Conservation (phyloP, 2,888 invertebrate genomes). For the Dasysyrphus tricinctus region DNA sequence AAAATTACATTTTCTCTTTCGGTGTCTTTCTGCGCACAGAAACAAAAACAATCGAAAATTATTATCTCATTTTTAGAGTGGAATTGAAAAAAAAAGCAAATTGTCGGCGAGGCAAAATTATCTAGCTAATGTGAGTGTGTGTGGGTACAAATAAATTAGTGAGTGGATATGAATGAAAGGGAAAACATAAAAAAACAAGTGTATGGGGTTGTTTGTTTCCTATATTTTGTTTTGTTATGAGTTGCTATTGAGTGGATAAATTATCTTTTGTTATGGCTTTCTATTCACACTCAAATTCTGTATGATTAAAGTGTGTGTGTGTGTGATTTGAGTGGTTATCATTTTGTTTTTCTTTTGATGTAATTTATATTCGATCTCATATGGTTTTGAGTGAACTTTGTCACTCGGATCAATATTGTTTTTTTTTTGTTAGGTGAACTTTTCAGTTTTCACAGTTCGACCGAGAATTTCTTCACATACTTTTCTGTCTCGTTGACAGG, state of each 20-base stretch:
- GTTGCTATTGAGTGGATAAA: not conserved
- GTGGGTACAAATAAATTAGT: not conserved
- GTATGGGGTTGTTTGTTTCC: constrained; percentile 8
- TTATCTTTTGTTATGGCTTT: not conserved
- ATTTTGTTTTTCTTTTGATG: not conserved
- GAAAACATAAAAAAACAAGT: constrained; percentile 55
- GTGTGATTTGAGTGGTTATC: not conserved
- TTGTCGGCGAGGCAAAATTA: not conserved
- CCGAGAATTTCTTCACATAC: constrained; percentile 33
- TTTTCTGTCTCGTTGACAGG: constrained; percentile 68
- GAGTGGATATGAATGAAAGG: constrained; percentile 67
- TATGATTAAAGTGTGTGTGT: not conserved
- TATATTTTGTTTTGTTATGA: constrained; percentile 7
- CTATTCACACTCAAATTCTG: not conserved
- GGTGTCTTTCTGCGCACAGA: constrained; percentile 50
- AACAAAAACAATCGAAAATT: constrained; percentile 32
- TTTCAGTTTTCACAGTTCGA: constrained; percentile 44
- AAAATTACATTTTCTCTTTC: constrained; percentile 57
- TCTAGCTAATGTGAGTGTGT: not conserved
- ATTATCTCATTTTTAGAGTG: constrained; percentile 20
- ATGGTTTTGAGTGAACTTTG: not conserved
- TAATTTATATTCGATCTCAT: not conserved
- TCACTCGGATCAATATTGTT: constrained; percentile 62
- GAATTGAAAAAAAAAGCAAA: not conserved
- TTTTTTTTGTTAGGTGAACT: constrained; percentile 18